phyloP scores from a whole-genome alignment of 2,888 invertebrate species.

The Onchidella celtica region DNA sequence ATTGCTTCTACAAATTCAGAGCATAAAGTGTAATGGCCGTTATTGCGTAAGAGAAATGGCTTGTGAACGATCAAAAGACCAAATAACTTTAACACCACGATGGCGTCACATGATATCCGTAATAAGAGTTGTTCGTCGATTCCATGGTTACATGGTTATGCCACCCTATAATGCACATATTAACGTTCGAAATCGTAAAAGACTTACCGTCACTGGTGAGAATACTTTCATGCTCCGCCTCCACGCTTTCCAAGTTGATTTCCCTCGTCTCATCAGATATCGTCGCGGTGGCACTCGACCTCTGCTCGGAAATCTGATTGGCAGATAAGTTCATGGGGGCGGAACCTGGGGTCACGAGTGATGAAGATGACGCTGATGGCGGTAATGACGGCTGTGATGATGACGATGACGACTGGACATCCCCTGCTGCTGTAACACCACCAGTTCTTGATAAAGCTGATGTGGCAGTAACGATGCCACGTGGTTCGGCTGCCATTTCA shows the following conservation, averaged over 20 bases:
- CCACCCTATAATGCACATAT: too few species aligned
- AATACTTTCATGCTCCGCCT: conserved; percentile 66
- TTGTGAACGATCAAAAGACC: too few species aligned
- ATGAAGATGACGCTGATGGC: conserved; percentile 6
- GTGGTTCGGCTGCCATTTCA: too few species aligned
- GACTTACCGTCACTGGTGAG: conserved; percentile 68
- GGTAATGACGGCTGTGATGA: conserved; percentile 11
- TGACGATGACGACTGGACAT: neutral
- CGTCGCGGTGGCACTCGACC: neutral
- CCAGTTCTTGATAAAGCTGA: neutral
- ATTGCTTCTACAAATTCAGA: too few species aligned
- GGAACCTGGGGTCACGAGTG: neutral
- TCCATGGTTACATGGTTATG: too few species aligned
- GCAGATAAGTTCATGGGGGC: neutral
- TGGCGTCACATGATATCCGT: too few species aligned
- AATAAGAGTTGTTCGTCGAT: too few species aligned
- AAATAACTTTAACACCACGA: too few species aligned
- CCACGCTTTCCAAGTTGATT: conserved; percentile 66
- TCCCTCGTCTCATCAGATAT: conserved; percentile 62
- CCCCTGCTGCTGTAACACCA: neutral
- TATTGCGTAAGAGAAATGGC: too few species aligned
- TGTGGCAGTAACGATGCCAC: neutral
- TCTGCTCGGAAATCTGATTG: neutral
- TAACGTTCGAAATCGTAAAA: conserved; percentile 12
- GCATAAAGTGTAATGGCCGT: too few species aligned